These are phyloP conservation scores for Apamea sordens DNA, from an alignment of 2,888 invertebrate genomes.

Conservation along the genomic window DNA sequence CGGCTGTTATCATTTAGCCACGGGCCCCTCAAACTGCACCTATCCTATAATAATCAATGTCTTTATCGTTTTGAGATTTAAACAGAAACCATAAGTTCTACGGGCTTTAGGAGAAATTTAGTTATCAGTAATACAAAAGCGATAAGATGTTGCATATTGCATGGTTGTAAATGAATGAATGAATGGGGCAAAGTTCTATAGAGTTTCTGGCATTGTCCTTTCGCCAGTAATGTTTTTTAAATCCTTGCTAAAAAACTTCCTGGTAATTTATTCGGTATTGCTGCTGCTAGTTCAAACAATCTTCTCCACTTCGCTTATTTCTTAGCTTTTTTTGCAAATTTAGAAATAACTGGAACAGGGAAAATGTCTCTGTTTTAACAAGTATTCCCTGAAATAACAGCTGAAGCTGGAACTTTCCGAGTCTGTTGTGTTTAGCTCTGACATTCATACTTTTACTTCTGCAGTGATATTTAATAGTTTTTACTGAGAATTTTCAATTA, in stretches of 20 bases:
- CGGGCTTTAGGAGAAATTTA: too few species aligned
- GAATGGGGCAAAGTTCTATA: too few species aligned
- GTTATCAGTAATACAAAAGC: too few species aligned
- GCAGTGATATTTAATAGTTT: neutral
- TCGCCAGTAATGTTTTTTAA: neutral
- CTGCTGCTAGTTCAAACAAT: neutral
- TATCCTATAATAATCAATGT: too few species aligned
- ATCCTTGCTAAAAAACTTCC: neutral
- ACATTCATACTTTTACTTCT: constrained; percentile 6
- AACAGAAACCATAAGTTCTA: too few species aligned
- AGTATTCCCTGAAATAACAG: constrained; percentile 31
- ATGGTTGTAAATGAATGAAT: too few species aligned
- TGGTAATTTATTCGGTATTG: neutral
- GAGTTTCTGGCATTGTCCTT: too few species aligned
- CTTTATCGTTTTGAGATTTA: too few species aligned
- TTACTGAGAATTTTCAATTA: neutral
- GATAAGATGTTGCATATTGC: too few species aligned
- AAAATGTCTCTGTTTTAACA: constrained; percentile 8
- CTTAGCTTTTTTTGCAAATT: constrained; percentile 10
- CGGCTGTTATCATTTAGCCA: too few species aligned
- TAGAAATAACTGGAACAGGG: constrained; percentile 7
- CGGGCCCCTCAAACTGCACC: too few species aligned
- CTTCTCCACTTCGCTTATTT: neutral
- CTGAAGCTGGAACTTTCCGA: constrained; percentile 10
- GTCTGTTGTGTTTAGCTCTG: constrained; percentile 24